Evolutionary conservation across 2,797 vertebrate species (phyloP).

Genomic region (Fundulus diaphanus): DNA sequence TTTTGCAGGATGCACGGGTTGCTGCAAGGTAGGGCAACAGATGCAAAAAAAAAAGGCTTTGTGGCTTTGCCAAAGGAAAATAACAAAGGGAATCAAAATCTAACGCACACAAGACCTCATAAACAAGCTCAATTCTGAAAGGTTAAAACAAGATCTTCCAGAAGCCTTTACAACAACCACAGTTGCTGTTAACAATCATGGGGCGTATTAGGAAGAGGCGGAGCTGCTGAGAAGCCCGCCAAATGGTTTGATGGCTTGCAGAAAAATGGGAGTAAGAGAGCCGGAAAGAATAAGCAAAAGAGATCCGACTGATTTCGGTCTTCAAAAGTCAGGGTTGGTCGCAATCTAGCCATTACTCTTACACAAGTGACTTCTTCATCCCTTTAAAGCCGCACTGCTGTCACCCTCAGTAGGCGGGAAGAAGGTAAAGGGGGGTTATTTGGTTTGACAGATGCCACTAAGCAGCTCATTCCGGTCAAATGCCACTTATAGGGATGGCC

Average conservation of each 20-base stretch:
- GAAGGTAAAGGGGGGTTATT: slow-evolving; percentile 27
- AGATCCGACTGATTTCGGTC: slow-evolving; percentile 23
- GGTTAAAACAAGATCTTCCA: slow-evolving; percentile 34
- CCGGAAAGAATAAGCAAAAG: slow-evolving; percentile 33
- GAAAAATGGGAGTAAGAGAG: slow-evolving; percentile 33
- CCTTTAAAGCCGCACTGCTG: slow-evolving; percentile 5
- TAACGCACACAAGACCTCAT: not conserved
- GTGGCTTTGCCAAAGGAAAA: slow-evolving; percentile 19
- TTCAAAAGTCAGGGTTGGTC: slow-evolving; percentile 35
- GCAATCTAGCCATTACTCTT: slow-evolving; percentile 6
- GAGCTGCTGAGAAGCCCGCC: slow-evolving; percentile 40
- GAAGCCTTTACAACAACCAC: slow-evolving; percentile 43
- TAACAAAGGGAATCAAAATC: slow-evolving; percentile 6
- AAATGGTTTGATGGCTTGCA: slow-evolving; percentile 63
- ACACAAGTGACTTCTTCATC: slow-evolving; percentile 19
- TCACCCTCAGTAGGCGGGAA: slow-evolving; percentile 24
- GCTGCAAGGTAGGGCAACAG: slow-evolving; percentile 26
- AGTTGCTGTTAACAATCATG: slow-evolving; percentile 39
- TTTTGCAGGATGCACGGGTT: slow-evolving; percentile 35
- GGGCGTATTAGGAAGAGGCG: slow-evolving; percentile 39
- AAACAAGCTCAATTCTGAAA: not conserved
- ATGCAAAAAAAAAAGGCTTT: slow-evolving; percentile 12
- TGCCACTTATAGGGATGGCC: slow-evolving; percentile 64
- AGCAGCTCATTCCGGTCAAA: slow-evolving; percentile 73
- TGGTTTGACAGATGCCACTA: slow-evolving; percentile 48